Conservation (phyloP, 2,797 vertebrate genomes). For the Rhinatrema bivittatum region DNA sequence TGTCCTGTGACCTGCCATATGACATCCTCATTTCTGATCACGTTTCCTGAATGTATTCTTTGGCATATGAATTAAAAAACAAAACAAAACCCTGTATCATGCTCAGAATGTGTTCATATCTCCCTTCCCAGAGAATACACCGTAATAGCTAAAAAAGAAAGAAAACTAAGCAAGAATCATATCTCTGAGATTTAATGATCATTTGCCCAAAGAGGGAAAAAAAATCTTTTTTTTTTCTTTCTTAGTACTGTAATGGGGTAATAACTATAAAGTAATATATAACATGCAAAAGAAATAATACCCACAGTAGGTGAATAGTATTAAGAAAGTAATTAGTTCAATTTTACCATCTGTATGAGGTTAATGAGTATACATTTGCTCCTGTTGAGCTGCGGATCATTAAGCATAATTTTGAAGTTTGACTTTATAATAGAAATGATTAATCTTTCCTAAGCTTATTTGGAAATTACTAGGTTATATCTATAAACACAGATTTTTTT, state of each 20-base stretch:
- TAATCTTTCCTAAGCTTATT: conserved; percentile 32
- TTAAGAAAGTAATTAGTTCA: conserved; percentile 40
- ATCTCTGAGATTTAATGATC: conserved; percentile 9
- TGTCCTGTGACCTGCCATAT: too few relatives aligned
- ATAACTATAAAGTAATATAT: conserved; percentile 38
- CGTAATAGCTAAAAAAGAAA: too few relatives aligned
- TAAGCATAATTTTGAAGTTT: conserved; percentile 25
- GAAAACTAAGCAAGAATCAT: conserved; percentile 15
- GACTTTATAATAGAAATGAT: conserved; percentile 24
- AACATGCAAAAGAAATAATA: conserved; percentile 36
- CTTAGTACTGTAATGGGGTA: conserved; percentile 27
- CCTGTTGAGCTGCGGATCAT: conserved; percentile 25
- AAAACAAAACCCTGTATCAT: too few relatives aligned
- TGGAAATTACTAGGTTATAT: too few relatives aligned
- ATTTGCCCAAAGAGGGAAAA: conserved; percentile 29
- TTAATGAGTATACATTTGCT: conserved; percentile 28
- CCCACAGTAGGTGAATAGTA: conserved; percentile 33
- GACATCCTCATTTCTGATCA: conserved; percentile 33
- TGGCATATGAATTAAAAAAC: conserved; percentile 52
- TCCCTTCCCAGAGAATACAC: conserved; percentile 29
- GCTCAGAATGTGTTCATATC: conserved; percentile 30
- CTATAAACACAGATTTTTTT: too few relatives aligned
- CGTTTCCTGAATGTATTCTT: conserved; percentile 30
- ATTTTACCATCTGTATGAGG: conserved; percentile 34
- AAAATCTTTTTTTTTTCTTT: conserved; percentile 5